A percentile compares a stretch with the other conserved stretches of the same genome.
phyloP scores from a whole-genome alignment of 1,140 invertebrate genomes.

The Brachionus paranguensis region DNA sequence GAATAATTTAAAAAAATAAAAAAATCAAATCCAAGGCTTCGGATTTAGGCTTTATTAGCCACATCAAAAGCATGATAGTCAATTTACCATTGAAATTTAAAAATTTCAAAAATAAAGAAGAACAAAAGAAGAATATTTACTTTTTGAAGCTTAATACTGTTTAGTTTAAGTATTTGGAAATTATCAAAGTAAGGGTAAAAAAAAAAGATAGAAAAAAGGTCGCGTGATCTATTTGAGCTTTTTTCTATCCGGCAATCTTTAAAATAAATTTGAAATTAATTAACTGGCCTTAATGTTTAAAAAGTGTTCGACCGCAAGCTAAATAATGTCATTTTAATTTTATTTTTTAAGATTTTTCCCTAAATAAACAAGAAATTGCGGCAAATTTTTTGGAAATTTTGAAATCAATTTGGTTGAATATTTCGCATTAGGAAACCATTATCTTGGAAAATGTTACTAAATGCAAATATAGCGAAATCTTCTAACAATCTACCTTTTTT shows the following conservation, averaged over 20 bases:
- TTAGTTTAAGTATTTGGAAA: neutral
- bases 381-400: neutral
- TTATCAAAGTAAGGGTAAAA: neutral
- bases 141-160: neutral
- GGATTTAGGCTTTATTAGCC: too few relatives aligned
- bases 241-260: neutral
- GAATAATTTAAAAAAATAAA: too few relatives aligned
- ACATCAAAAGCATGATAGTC: neutral
- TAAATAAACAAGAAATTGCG: neutral
- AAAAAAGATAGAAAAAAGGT: neutral
- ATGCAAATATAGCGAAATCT: neutral
- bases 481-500: neutral
- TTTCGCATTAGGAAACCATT: conserved; percentile 8
- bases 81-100: neutral
- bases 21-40: too few relatives aligned
- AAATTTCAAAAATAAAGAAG: neutral
- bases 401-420: neutral
- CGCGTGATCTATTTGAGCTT: neutral
- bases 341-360: neutral
- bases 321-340: neutral
- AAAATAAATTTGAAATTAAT: conserved; percentile 35
- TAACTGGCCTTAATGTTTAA: neutral
- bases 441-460: neutral
- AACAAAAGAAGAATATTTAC: neutral
- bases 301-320: neutral